Percentiles rank a stretch among this genome's conserved stretches.
These are phyloP conservation scores for Diprion similis DNA, from an alignment of 1,140 invertebrate species.

Conservation along the genomic window DNA sequence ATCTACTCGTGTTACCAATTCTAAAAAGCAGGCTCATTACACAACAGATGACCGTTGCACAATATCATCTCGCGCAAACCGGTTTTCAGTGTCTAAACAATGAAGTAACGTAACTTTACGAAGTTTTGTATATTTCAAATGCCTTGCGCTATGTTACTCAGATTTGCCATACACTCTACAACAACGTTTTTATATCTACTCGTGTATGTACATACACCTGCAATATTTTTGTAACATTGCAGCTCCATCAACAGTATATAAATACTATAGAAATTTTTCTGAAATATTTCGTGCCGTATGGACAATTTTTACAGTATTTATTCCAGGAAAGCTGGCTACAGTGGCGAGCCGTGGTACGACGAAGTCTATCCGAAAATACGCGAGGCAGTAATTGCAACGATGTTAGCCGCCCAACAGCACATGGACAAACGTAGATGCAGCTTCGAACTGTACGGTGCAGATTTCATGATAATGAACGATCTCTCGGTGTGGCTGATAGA, in stretches of 20 bases:
- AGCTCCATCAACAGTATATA: constrained; percentile 61
- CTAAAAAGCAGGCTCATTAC: constrained; percentile 71
- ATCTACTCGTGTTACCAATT: constrained; percentile 52
- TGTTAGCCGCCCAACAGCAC: constrained; percentile 79
- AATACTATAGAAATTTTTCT: constrained; percentile 46
- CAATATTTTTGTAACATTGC: too few relatives aligned
- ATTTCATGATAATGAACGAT: constrained; percentile 88
- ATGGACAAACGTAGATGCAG: constrained; percentile 78
- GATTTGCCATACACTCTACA: too few relatives aligned
- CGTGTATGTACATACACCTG: too few relatives aligned
- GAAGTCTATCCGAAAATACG: constrained; percentile 88
- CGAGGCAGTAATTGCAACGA: constrained; percentile 79
- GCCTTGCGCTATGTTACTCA: too few relatives aligned
- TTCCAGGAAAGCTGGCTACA: constrained; percentile 32
- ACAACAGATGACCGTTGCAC: constrained; percentile 84
- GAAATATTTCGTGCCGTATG: not conserved
- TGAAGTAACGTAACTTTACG: too few relatives aligned
- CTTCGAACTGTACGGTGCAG: constrained; percentile 92
- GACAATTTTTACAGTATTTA: constrained; percentile 38
- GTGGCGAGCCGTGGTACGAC: constrained; percentile 66
- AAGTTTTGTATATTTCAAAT: too few relatives aligned
- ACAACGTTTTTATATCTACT: too few relatives aligned
- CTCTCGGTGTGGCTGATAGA: constrained; percentile 91
- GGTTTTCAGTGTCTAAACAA: too few relatives aligned
- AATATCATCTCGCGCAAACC: constrained; percentile 66